Percentiles rank a stretch among this genome's conserved stretches.
These are phyloP conservation scores for Apodemus sylvaticus DNA, from an alignment of 2,113 vertebrate genomes.

Conservation along the genomic window DNA sequence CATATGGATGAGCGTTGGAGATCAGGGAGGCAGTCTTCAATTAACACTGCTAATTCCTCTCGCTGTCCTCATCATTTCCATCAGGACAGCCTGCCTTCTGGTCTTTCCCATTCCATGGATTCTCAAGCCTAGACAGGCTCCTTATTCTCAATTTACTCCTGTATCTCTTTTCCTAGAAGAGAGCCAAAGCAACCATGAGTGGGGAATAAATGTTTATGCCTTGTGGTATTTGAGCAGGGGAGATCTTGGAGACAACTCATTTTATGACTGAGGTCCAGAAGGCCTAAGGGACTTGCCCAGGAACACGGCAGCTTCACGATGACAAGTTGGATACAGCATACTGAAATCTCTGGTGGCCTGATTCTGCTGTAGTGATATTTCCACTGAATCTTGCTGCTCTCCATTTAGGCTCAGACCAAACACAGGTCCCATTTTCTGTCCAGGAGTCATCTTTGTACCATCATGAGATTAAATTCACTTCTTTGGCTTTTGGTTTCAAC, in stretches of 20 bases:
- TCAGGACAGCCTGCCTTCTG: not conserved
- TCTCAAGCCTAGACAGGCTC: not conserved
- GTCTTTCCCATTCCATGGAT: not conserved
- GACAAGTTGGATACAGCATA: not conserved
- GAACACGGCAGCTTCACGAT: not conserved
- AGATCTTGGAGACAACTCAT: not conserved
- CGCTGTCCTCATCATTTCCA: not conserved
- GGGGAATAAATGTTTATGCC: not conserved
- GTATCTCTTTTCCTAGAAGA: not conserved
- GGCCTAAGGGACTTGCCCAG: not conserved
- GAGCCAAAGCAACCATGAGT: not conserved
- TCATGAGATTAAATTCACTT: constrained; percentile 59
- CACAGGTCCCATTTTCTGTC: constrained; percentile 28
- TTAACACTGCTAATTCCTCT: not conserved
- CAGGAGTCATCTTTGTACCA: constrained; percentile 56
- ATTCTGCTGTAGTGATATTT: not conserved
- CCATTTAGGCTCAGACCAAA: constrained; percentile 34
- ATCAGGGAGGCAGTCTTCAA: not conserved
- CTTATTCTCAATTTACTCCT: not conserved
- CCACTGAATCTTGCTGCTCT: not conserved
- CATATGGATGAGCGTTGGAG: not conserved
- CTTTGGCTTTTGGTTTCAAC: constrained; percentile 68
- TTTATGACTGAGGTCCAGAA: not conserved
- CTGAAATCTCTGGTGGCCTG: not conserved
- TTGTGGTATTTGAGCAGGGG: not conserved